A percentile compares a stretch with the other conserved stretches of the same genome.
Evolutionary conservation across 2,113 vertebrate genomes (phyloP).

Genomic region (Centrocercus urophasianus): DNA sequence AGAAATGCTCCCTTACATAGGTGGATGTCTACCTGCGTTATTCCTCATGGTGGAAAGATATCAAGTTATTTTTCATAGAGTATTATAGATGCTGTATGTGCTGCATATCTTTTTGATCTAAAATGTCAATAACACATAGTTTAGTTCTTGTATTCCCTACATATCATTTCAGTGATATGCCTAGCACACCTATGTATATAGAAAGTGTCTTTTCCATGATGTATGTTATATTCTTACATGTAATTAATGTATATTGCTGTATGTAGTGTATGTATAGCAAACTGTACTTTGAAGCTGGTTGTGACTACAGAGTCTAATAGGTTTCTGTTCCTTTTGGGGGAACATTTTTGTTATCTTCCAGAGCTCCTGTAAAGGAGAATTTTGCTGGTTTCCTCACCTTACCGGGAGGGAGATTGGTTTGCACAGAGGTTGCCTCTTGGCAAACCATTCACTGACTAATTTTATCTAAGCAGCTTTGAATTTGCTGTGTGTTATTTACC

Average conservation of each 20-base stretch:
- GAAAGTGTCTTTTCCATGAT: background rate
- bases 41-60: background rate
- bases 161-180: no score
- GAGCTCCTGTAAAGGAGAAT: background rate
- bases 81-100: background rate
- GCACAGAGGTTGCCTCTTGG: background rate
- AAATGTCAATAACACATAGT: background rate
- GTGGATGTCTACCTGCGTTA: background rate
- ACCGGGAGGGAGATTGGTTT: background rate
- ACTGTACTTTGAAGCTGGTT: background rate
- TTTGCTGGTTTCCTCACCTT: background rate
- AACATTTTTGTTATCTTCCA: background rate
- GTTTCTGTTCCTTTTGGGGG: background rate
- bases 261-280: accelerated
- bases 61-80: background rate
- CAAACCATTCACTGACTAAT: background rate
- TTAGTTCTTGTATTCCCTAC: background rate
- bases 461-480: background rate
- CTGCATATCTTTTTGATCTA: accelerated
- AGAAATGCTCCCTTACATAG: background rate
- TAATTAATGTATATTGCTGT: background rate
- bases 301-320: background rate
- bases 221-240: background rate
- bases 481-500: background rate
- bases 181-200: accelerated